Percentiles rank a stretch among this genome's conserved stretches.
phyloP scores from a whole-genome alignment of 2,888 invertebrate species.

The Hesperia comma region DNA sequence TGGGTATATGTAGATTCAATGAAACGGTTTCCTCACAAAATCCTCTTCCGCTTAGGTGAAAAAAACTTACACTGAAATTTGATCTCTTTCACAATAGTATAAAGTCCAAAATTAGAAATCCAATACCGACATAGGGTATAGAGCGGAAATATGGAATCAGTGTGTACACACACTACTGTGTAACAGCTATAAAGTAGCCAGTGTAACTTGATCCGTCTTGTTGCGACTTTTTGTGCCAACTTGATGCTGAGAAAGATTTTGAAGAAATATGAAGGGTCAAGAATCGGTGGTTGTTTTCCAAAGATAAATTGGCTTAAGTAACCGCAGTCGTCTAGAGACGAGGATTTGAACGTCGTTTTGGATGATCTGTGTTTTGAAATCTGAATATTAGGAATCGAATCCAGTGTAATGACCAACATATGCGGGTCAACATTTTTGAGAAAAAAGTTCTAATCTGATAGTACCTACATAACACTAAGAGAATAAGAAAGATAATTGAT shows the following conservation, averaged over 20 bases:
- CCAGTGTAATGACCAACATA: neutral
- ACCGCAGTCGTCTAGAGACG: slow-evolving; percentile 68
- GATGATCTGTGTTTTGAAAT: slow-evolving; percentile 29
- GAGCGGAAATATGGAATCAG: slow-evolving; percentile 79
- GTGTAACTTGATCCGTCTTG: slow-evolving; percentile 56
- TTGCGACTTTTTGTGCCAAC: slow-evolving; percentile 51
- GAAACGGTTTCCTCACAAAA: slow-evolving; percentile 52
- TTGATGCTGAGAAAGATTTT: slow-evolving; percentile 46
- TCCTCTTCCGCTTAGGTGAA: slow-evolving; percentile 45
- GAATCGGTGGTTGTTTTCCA: slow-evolving; percentile 58
- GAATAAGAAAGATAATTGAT: too few species aligned
- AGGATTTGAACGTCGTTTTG: slow-evolving; percentile 38
- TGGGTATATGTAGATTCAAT: slow-evolving; percentile 15
- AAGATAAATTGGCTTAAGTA: slow-evolving; percentile 80
- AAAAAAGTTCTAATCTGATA: neutral
- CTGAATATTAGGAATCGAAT: slow-evolving; percentile 25
- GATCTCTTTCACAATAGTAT: slow-evolving; percentile 45
- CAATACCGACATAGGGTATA: slow-evolving; percentile 63
- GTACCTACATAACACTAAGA: too few species aligned
- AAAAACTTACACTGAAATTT: slow-evolving; percentile 40
- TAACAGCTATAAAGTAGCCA: slow-evolving; percentile 63
- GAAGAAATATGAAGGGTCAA: slow-evolving; percentile 57
- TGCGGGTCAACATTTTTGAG: neutral
- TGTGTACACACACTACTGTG: slow-evolving; percentile 64
- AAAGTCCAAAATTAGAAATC: slow-evolving; percentile 55